A percentile compares a stretch with the other conserved stretches of the same genome.
phyloP scores from a whole-genome alignment of 1,140 invertebrate species.

The Zeugodacus cucurbitae region DNA sequence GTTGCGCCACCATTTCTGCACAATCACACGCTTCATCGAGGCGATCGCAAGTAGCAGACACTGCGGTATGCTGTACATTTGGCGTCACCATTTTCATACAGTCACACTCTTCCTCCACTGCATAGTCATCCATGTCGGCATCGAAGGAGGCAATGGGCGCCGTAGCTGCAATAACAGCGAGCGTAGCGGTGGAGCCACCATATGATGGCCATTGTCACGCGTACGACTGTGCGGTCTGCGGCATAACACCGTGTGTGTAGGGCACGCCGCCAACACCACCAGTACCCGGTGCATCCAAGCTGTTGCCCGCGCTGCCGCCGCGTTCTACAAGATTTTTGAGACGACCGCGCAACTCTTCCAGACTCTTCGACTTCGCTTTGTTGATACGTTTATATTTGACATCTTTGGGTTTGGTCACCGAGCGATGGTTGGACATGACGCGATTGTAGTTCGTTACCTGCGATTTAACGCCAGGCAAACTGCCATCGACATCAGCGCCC shows the following conservation, averaged over 20 bases:
- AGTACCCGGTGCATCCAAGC: neutral
- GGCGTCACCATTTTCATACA: neutral
- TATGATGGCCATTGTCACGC: conserved; percentile 55
- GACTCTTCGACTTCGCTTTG: conserved; percentile 88
- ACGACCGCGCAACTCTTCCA: conserved; percentile 84
- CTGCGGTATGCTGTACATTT: no score
- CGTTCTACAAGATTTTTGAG: conserved; percentile 87
- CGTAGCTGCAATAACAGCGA: conserved; percentile 18
- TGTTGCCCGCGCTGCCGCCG: conserved; percentile 59
- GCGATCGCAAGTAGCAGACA: no score
- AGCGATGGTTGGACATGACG: conserved; percentile 89
- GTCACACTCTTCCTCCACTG: neutral
- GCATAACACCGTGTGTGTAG: conserved; percentile 56
- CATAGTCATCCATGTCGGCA: conserved; percentile 26
- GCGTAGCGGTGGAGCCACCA: conserved; percentile 29
- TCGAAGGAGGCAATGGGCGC: conserved; percentile 33
- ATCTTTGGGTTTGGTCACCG: conserved; percentile 89
- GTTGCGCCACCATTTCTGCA: no score
- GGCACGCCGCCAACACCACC: conserved; percentile 43
- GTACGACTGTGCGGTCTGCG: conserved; percentile 62
- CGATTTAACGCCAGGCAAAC: conserved; percentile 29
- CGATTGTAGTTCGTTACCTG: conserved; percentile 82
- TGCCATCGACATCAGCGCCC: conserved; percentile 15
- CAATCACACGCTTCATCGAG: no score
- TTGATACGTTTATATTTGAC: conserved; percentile 91